These are phyloP conservation scores for Pseudochaenichthys georgianus DNA, from an alignment of 2,797 vertebrate genomes.

Conservation along the genomic window DNA sequence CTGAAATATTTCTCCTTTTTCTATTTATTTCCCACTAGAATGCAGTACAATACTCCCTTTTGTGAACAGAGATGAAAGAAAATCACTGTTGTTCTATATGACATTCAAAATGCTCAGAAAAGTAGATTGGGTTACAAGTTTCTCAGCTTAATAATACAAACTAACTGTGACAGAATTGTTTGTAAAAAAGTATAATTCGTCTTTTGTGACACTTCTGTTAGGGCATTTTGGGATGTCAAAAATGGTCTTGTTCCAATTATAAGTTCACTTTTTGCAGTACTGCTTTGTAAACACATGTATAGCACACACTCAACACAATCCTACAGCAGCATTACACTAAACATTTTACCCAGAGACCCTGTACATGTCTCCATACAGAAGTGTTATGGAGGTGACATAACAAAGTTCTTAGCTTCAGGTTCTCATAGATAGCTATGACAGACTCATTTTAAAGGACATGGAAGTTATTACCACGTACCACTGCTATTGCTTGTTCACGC, in stretches of 20 bases:
- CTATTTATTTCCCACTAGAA: constrained; percentile 16
- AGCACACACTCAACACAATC: constrained; percentile 25
- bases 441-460: constrained; percentile 80
- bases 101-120: constrained; percentile 53
- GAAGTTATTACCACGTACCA: constrained; percentile 76
- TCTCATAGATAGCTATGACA: constrained; percentile 68
- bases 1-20: constrained; percentile 82
- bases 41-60: constrained; percentile 45
- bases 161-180: constrained; percentile 59
- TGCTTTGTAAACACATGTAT: constrained; percentile 1
- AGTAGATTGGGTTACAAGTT: constrained; percentile 61
- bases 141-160: constrained; percentile 65
- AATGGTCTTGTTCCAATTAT: constrained; percentile 63
- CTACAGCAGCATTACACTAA: constrained; percentile 7
- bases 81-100: constrained; percentile 57
- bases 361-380: constrained; percentile 24
- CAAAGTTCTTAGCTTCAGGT: constrained; percentile 56
- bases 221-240: constrained; percentile 48
- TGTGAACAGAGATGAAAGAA: constrained; percentile 55
- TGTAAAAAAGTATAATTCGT: constrained; percentile 48
- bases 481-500: constrained; percentile 76
- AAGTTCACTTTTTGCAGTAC: constrained; percentile 44
- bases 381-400: constrained; percentile 33
- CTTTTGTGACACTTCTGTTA: constrained; percentile 54
- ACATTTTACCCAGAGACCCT: constrained; percentile 20